Conservation (phyloP, 2,113 vertebrate genomes). For the Microtus richardsoni region DNA sequence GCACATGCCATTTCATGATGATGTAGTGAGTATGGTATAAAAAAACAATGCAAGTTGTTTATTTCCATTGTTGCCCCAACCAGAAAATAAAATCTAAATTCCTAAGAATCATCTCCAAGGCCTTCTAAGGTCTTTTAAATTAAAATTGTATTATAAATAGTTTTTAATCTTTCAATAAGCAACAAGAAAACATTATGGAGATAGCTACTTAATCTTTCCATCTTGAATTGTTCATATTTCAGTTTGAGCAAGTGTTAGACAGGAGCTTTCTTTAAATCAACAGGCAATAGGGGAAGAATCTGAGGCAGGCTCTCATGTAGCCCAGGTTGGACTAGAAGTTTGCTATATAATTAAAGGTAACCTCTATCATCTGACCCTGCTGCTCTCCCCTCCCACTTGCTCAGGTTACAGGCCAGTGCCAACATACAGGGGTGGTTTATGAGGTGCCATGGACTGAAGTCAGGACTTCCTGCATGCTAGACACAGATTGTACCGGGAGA, state of each 20-base stretch:
- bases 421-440: neutral
- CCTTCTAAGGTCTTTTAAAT: neutral
- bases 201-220: neutral
- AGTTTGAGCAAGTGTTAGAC: neutral
- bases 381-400: neutral
- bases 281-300: neutral
- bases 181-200: neutral
- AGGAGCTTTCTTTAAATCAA: neutral
- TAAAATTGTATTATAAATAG: neutral
- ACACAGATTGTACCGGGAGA: too few relatives aligned
- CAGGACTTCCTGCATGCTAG: neutral
- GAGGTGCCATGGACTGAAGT: neutral
- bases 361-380: neutral
- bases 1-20: neutral
- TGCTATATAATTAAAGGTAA: neutral
- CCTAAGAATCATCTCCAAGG: neutral
- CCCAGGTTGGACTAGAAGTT: neutral
- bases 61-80: neutral
- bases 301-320: neutral
- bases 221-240: neutral
- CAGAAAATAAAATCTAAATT: neutral
- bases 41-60: neutral
- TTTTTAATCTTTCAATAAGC: neutral
- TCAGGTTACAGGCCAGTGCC: neutral
- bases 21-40: neutral